phyloP scores from a whole-genome alignment of 2,113 vertebrate genomes.

The Xiphophorus hellerii region DNA sequence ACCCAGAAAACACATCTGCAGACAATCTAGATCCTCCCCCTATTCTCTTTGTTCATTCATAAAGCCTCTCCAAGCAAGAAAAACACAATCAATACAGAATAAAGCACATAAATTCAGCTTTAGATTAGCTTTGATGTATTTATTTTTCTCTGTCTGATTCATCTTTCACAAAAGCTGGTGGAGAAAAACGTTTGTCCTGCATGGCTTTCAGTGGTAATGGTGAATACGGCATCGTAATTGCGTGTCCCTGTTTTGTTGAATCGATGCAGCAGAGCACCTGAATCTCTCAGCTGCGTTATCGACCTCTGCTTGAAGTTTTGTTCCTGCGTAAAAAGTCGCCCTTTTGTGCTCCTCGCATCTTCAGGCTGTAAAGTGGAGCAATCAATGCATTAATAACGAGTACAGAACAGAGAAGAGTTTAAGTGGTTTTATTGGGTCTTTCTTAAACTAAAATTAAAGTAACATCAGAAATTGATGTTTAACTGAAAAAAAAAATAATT shows the following conservation, averaged over 20 bases:
- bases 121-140: constrained; percentile 30
- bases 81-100: constrained; percentile 48
- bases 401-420: not conserved
- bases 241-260: constrained; percentile 47
- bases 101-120: constrained; percentile 27
- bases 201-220: constrained; percentile 17
- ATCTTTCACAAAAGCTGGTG: constrained; percentile 20
- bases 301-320: constrained; percentile 37
- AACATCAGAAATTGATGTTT: not conserved
- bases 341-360: constrained; percentile 41
- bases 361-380: constrained; percentile 28
- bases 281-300: constrained; percentile 46
- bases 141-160: constrained; percentile 44
- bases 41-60: constrained; percentile 48
- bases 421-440: not conserved
- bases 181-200: constrained; percentile 44
- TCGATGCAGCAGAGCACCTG: constrained; percentile 54
- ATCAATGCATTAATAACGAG: constrained; percentile 28
- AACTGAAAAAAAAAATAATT: not conserved
- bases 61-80: constrained; percentile 35
- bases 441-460: not conserved
- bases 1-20: constrained; percentile 36
- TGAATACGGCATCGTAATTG: constrained; percentile 48
- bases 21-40: constrained; percentile 39
- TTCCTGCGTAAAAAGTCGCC: constrained; percentile 4